These are phyloP conservation scores for Pangasianodon hypophthalmus DNA, from an alignment of 2,113 vertebrate genomes.

Conservation along the genomic window DNA sequence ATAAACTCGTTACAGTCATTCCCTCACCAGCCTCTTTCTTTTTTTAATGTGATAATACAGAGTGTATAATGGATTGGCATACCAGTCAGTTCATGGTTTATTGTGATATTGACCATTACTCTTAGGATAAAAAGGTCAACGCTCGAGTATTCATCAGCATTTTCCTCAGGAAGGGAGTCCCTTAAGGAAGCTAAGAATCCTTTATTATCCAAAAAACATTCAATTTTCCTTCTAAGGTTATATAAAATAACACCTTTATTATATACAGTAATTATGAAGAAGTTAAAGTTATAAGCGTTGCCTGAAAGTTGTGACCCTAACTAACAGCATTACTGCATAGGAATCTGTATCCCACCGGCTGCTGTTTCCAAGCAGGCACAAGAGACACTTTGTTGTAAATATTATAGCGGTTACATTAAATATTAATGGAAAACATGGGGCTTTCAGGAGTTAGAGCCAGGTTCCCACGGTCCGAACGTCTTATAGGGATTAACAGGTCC, in stretches of 20 bases:
- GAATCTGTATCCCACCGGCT: constrained; percentile 9
- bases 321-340: neutral
- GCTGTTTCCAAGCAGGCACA: constrained; percentile 15
- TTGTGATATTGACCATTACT: neutral
- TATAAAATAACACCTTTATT: neutral
- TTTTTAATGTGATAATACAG: neutral
- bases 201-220: neutral
- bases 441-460: constrained; percentile 26
- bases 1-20: neutral
- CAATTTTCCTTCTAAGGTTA: neutral
- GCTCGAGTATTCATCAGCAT: neutral
- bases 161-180: neutral
- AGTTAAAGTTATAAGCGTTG: neutral
- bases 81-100: neutral
- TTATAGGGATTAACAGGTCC: constrained; percentile 34
- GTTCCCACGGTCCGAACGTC: constrained; percentile 18
- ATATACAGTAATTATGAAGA: neutral
- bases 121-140: neutral
- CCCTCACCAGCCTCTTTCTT: neutral
- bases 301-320: neutral
- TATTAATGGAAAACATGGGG: constrained; percentile 50
- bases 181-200: neutral
- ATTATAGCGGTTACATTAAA: constrained; percentile 40
- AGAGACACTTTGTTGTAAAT: constrained; percentile 49
- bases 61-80: neutral